Base-by-base conservation (phyloP, 2,113 vertebrate species). In the Melanostigma gelatinosum region DNA sequence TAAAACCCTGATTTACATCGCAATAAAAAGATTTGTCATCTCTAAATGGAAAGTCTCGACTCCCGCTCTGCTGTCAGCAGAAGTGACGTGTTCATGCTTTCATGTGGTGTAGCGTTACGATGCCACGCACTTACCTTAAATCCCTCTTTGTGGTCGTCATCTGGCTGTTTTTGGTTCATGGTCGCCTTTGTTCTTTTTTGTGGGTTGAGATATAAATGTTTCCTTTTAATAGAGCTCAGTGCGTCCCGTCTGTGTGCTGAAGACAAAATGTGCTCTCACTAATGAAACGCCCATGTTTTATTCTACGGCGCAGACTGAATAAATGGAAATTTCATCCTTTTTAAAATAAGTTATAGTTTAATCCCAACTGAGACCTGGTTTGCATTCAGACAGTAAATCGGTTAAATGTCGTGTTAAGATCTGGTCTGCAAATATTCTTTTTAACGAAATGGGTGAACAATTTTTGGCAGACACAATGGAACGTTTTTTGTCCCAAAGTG, bases 11-110 rank as follows among this genome's bases (percentile, higher is more conserved):
- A 78, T 34, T 75, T 70, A 54, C 36, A 24, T 9, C 4, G 29
- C 57, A 52, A 55, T 80, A 54, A 61, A 48, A 38, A 15, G 8
- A 62, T 32, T 48, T 48, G 24, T 76, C 24, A 9, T 55, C 32
- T 71, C 55, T 1, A 82, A 81, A 84, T 76, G 60, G 67, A 67
- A 71, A 85, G 16, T 74, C 44, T 44, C 0, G 4, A 75, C 42
- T 77, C 2, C 1, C 55, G 12, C 24, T n/a, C 55, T 46, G 50
- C 34, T 50, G 52, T 67, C 55, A 44, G 34, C n/a, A 18, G 38
- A 18, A 38, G 42, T 83, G 32, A 77, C 10, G n/a, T 46, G 27
- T 24, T 6, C 50, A 42, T 48, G 72, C 48, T 63, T 84, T 63
- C 42, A 68, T 54, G 63, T 68, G 5, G 64, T 66, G 36, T 61